phyloP scores from a whole-genome alignment of 1,140 invertebrate genomes.

The Dendroctonus ponderosae region DNA sequence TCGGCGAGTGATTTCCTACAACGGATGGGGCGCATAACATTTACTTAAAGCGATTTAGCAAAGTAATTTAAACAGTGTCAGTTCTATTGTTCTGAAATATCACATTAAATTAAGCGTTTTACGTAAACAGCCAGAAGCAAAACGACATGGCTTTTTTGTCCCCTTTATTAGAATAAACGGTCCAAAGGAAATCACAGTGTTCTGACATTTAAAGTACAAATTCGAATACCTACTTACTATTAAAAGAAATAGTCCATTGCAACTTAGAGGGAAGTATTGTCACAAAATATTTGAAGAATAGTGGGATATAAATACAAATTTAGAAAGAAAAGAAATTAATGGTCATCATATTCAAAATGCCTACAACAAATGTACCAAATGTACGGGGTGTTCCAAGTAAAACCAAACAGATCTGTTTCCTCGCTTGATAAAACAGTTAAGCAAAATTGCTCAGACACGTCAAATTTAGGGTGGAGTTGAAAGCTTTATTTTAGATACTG shows the following conservation, averaged over 20 bases:
- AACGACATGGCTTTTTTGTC: constrained; percentile 10
- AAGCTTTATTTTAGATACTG: too few relatives aligned
- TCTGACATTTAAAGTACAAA: not conserved
- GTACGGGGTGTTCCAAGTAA: too few relatives aligned
- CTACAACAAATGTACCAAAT: too few relatives aligned
- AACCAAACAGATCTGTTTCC: too few relatives aligned
- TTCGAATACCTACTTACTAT: not conserved
- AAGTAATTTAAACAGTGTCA: constrained; percentile 34
- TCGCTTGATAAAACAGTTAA: too few relatives aligned
- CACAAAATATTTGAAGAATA: not conserved
- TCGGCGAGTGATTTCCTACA: constrained; percentile 26
- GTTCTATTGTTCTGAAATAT: constrained; percentile 27
- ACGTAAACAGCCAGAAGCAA: constrained; percentile 16
- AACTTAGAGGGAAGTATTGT: not conserved
- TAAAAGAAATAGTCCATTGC: not conserved
- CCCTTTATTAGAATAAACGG: constrained; percentile 12
- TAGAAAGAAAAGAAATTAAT: too few relatives aligned
- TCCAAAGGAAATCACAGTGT: not conserved
- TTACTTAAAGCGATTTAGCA: constrained; percentile 29
- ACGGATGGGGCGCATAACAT: constrained; percentile 13
- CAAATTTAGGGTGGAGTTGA: too few relatives aligned
- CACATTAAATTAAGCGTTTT: constrained; percentile 30
- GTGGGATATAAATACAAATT: too few relatives aligned
- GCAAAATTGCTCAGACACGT: too few relatives aligned
- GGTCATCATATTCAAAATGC: too few relatives aligned